These are phyloP conservation scores for Acipenser transmontanus DNA, from an alignment of 2,797 vertebrate species.

Conservation along the genomic window DNA sequence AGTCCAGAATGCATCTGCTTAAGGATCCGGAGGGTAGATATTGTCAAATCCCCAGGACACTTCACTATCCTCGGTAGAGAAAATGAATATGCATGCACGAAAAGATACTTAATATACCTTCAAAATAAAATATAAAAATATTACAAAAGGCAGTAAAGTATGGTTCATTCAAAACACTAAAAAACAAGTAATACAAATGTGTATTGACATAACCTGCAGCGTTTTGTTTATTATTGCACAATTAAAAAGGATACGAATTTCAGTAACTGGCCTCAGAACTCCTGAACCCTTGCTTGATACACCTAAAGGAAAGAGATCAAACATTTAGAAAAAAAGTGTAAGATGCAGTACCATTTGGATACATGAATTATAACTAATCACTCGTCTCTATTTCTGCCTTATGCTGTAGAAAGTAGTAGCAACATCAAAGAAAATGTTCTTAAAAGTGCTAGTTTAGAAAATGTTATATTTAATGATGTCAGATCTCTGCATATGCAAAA, in stretches of 20 bases:
- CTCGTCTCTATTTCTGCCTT: not conserved
- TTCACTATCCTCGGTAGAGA: conserved; percentile 8
- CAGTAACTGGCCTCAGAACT: conserved; percentile 77
- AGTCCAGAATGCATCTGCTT: conserved; percentile 3
- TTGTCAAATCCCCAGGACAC: conserved; percentile 6
- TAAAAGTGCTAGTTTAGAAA: conserved; percentile 62
- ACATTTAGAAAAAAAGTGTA: conserved; percentile 8
- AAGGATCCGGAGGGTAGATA: not conserved
- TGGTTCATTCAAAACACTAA: not conserved
- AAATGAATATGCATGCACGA: conserved; percentile 12
- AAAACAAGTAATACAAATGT: not conserved
- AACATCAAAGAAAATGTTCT: conserved; percentile 58
- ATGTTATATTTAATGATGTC: conserved; percentile 63
- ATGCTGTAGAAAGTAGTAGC: conserved; percentile 43
- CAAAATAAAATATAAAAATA: conserved; percentile 1
- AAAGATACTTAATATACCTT: not conserved
- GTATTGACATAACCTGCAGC: not conserved
- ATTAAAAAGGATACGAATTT: conserved; percentile 89
- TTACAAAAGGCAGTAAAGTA: not conserved
- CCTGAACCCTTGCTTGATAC: conserved; percentile 45
- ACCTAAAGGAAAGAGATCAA: conserved; percentile 51
- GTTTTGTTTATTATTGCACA: not conserved
- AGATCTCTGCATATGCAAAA: conserved; percentile 51
- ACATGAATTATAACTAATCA: not conserved
- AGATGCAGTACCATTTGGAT: not conserved